phyloP scores from a whole-genome alignment of 2,113 vertebrate genomes.

The Propithecus coquereli region DNA sequence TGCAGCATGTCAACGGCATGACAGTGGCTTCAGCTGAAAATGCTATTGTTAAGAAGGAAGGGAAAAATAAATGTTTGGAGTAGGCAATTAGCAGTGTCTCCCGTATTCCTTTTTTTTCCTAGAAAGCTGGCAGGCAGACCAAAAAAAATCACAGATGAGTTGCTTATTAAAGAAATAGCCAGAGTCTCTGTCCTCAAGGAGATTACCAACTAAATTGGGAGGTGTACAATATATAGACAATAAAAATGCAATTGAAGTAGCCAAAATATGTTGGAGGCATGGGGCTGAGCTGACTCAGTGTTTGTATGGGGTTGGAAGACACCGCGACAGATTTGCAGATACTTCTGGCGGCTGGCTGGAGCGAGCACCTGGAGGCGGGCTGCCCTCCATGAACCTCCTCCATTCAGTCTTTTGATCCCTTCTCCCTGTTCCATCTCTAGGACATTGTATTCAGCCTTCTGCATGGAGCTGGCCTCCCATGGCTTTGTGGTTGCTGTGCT shows the following conservation, averaged over 20 bases:
- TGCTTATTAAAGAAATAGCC: not conserved
- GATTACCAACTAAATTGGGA: not conserved
- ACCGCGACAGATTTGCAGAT: not conserved
- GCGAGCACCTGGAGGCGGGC: not conserved
- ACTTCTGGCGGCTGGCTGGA: not conserved
- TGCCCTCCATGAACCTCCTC: not conserved
- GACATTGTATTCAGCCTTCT: constrained; percentile 82
- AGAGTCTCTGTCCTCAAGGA: not conserved
- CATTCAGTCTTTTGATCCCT: not conserved
- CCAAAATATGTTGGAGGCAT: not conserved
- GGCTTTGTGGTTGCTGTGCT: constrained; percentile 81
- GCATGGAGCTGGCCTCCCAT: constrained; percentile 81
- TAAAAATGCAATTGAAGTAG: not conserved
- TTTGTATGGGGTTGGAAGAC: not conserved
- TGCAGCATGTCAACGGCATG: not conserved
- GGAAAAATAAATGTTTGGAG: not conserved
- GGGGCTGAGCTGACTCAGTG: not conserved
- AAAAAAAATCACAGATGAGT: not conserved
- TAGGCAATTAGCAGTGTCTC: not conserved
- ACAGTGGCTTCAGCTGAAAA: not conserved
- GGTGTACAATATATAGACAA: not conserved
- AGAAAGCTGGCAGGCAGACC: not conserved
- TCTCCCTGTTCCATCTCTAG: constrained; percentile 55
- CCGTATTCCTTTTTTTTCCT: not conserved
- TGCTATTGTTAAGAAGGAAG: not conserved